Evolutionary conservation across 2,113 vertebrate species (phyloP).

Genomic region (Cromileptes altivelis): DNA sequence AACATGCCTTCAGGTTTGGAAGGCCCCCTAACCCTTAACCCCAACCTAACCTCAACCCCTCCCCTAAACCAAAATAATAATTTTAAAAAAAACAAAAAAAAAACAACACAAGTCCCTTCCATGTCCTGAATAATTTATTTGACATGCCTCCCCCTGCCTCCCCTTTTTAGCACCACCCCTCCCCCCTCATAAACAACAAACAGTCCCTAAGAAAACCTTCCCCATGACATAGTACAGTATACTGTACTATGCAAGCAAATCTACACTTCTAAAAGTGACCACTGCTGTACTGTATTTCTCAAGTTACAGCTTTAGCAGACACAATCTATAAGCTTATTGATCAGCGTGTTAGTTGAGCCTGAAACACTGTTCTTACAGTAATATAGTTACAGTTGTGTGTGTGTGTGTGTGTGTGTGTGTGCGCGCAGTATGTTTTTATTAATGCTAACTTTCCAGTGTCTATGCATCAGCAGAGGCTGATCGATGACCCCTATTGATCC

Average conservation of each 20-base stretch:
- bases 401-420: background rate
- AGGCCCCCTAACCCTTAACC: too few relatives aligned
- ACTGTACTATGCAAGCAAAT: background rate
- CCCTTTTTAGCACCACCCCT: too few relatives aligned
- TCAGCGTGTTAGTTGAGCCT: constrained; percentile 56
- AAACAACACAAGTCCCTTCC: too few relatives aligned
- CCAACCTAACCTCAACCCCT: too few relatives aligned
- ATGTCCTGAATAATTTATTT: too few relatives aligned
- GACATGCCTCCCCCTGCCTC: too few relatives aligned
- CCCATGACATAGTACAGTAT: background rate
- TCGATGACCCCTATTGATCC: constrained; percentile 44
- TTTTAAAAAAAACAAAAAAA: too few relatives aligned
- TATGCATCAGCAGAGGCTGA: constrained; percentile 25
- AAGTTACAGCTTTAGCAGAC: constrained; percentile 47
- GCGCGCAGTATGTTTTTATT: constrained; percentile 10
- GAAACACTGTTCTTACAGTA: constrained; percentile 42
- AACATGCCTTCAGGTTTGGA: too few relatives aligned
- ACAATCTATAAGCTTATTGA: constrained; percentile 63
- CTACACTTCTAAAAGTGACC: background rate
- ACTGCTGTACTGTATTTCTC: constrained; percentile 12
- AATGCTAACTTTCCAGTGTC: constrained; percentile 7
- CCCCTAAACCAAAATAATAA: too few relatives aligned
- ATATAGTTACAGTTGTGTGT: constrained; percentile 13
- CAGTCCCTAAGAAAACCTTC: background rate
- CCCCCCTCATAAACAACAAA: too few relatives aligned